These are phyloP conservation scores for Eclectus roratus DNA, from an alignment of 2,113 vertebrate genomes.

Conservation along the genomic window DNA sequence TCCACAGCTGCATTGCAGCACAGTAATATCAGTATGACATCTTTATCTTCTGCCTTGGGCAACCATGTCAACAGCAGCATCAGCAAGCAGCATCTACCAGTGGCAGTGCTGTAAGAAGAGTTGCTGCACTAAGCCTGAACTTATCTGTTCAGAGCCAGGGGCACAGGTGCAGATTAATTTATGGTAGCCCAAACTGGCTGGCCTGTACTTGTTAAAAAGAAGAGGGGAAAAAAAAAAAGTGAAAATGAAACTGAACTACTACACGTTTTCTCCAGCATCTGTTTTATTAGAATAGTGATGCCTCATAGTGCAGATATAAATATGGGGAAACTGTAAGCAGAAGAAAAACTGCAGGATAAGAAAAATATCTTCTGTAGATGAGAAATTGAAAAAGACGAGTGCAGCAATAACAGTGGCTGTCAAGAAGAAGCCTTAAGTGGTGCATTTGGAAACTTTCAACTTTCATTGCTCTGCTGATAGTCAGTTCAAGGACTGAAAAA, in stretches of 20 bases:
- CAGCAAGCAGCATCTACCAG: background rate
- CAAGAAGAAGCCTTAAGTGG: background rate
- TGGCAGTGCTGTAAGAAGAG: background rate
- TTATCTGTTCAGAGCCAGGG: background rate
- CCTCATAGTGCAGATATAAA: background rate
- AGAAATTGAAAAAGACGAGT: background rate
- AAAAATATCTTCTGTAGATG: background rate
- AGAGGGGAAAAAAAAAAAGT: accelerated
- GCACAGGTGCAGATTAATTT: background rate
- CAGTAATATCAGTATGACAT: accelerated
- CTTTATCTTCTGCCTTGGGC: background rate
- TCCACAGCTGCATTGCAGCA: background rate
- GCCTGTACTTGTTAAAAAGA: background rate
- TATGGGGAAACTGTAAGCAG: background rate
- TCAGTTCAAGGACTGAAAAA: background rate
- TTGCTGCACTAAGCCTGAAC: background rate
- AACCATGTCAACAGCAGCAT: background rate
- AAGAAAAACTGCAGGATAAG: background rate
- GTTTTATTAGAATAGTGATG: background rate
- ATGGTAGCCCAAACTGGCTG: background rate
- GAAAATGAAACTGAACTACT: background rate
- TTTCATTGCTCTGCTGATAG: background rate
- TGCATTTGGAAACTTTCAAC: background rate
- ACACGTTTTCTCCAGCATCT: background rate
- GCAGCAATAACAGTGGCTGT: background rate